These are phyloP conservation scores for Falco cherrug DNA, from an alignment of 2,797 vertebrate species.

Conservation along the genomic window DNA sequence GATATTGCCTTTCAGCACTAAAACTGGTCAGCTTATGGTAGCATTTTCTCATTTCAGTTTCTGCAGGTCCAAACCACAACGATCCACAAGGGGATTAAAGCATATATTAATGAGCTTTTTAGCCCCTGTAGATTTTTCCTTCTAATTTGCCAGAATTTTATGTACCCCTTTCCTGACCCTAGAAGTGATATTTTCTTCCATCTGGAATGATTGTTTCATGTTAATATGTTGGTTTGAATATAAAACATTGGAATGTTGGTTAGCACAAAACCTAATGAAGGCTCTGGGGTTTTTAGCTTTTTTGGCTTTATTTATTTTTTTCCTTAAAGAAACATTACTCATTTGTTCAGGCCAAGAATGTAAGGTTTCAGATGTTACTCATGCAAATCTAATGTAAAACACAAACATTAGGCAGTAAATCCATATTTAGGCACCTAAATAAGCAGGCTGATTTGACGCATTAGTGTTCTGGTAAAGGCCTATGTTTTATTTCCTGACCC, in stretches of 20 bases:
- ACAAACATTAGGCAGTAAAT: slow-evolving; percentile 37
- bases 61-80: slow-evolving; percentile 65
- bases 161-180: slow-evolving; percentile 66
- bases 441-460: slow-evolving; percentile 17
- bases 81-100: slow-evolving; percentile 52
- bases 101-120: slow-evolving; percentile 66
- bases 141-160: slow-evolving; percentile 70
- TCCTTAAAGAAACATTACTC: slow-evolving; percentile 57
- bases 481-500: background rate
- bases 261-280: slow-evolving; percentile 69
- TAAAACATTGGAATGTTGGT: slow-evolving; percentile 66
- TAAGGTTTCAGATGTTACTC: slow-evolving; percentile 39
- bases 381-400: slow-evolving; percentile 51
- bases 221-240: slow-evolving; percentile 62
- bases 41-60: slow-evolving; percentile 64
- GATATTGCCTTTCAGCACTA: slow-evolving; percentile 56
- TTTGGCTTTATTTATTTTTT: slow-evolving; percentile 49
- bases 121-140: slow-evolving; percentile 63
- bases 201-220: slow-evolving; percentile 68
- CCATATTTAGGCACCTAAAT: slow-evolving; percentile 46
- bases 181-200: slow-evolving; percentile 67
- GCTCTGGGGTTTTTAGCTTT: slow-evolving; percentile 59
- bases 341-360: slow-evolving; percentile 46
- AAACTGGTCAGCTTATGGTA: slow-evolving; percentile 64
- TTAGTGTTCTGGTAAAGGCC: slow-evolving; percentile 15